Percentiles rank a stretch among this genome's conserved stretches.
Conservation (phyloP, 2,113 vertebrate genomes). For the Apteryx owenii region DNA sequence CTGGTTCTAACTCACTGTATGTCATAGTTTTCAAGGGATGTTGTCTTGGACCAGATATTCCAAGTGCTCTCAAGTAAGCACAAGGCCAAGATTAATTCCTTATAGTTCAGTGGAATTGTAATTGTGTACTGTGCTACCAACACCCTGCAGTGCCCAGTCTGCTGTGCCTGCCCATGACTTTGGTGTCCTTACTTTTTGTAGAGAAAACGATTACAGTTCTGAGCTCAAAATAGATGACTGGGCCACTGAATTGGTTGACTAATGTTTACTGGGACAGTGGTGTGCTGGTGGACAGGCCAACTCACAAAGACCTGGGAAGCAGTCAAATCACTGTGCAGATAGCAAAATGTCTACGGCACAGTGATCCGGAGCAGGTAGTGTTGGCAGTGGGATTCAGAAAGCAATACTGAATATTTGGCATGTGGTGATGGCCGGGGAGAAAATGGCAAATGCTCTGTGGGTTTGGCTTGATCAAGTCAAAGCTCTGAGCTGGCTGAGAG, state of each 20-base stretch:
- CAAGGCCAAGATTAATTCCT: neutral
- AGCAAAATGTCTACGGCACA: neutral
- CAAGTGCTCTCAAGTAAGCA: neutral
- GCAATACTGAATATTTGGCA: neutral
- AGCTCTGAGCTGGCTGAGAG: neutral
- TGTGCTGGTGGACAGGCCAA: neutral
- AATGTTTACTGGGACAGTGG: neutral
- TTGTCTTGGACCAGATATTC: neutral
- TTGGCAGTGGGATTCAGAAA: neutral
- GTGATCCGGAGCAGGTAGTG: neutral
- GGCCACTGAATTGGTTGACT: neutral
- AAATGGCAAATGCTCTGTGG: neutral
- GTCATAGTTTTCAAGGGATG: neutral
- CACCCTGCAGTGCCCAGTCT: neutral
- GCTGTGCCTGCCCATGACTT: neutral
- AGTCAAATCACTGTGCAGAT: neutral
- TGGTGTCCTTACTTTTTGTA: neutral
- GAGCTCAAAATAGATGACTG: neutral
- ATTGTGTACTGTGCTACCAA: neutral
- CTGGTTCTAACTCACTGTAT: neutral
- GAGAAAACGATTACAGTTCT: neutral
- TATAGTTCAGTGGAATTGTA: neutral
- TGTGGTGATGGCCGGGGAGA: neutral
- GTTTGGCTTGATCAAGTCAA: neutral
- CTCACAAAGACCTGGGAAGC: neutral